These are phyloP conservation scores for Tympanoctomys barrerae DNA, from an alignment of 2,797 vertebrate species.

Conservation along the genomic window DNA sequence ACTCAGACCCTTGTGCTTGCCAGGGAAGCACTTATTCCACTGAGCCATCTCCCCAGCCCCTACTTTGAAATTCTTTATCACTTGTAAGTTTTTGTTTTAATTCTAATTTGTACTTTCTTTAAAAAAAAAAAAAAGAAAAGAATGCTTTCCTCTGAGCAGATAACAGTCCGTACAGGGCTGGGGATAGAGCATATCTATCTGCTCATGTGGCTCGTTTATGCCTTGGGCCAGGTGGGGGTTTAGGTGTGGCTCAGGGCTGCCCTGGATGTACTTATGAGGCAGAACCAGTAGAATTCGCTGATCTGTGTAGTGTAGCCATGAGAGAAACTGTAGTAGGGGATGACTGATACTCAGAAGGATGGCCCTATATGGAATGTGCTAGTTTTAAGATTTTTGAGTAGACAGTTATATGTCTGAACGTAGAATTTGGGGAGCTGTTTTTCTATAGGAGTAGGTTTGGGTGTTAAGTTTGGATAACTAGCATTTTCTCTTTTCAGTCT, in stretches of 20 bases:
- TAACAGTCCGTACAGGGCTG: too few species aligned
- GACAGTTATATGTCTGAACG: accelerated
- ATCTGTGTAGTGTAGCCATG: too few species aligned
- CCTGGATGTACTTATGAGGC: neutral
- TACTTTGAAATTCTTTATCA: too few species aligned
- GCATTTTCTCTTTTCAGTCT: neutral
- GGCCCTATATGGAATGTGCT: neutral
- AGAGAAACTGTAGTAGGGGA: neutral
- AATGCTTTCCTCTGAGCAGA: neutral
- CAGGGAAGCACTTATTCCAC: too few species aligned
- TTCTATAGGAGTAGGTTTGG: neutral
- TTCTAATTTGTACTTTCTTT: too few species aligned
- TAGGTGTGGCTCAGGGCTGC: neutral
- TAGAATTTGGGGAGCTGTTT: neutral
- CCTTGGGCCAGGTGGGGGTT: neutral
- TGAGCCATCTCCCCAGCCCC: too few species aligned
- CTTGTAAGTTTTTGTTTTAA: too few species aligned
- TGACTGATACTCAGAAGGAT: neutral
- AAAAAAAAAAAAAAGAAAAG: too few species aligned
- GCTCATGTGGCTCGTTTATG: neutral
- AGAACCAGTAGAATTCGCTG: neutral
- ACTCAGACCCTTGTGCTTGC: too few species aligned
- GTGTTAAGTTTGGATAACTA: neutral
- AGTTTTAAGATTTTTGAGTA: neutral
- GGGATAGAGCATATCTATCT: neutral